phyloP scores from a whole-genome alignment of 2,888 invertebrate species.

The Hypena proboscidalis region DNA sequence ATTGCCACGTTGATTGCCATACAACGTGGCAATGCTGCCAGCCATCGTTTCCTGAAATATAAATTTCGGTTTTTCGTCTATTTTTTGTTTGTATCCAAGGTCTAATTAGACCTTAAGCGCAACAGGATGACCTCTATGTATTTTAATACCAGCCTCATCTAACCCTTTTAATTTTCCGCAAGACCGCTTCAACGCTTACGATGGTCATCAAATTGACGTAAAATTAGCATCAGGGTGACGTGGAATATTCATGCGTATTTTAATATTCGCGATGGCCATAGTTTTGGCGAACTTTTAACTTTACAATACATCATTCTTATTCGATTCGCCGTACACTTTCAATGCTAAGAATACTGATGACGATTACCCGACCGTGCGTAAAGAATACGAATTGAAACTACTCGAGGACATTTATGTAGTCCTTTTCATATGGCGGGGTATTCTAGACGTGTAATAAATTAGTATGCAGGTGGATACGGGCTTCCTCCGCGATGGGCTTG shows the following conservation, averaged over 20 bases:
- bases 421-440: slow-evolving; percentile 55
- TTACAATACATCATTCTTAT: slow-evolving; percentile 73
- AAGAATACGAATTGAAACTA: slow-evolving; percentile 35
- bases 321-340: slow-evolving; percentile 53
- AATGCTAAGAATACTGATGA: slow-evolving; percentile 72
- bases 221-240: slow-evolving; percentile 45
- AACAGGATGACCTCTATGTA: slow-evolving; percentile 35
- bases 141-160: slow-evolving; percentile 52
- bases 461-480: slow-evolving; percentile 67
- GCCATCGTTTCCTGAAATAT: no score
- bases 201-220: slow-evolving; percentile 49
- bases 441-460: slow-evolving; percentile 64
- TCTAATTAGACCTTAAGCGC: slow-evolving; percentile 29
- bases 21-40: no score
- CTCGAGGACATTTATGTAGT: slow-evolving; percentile 32
- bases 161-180: slow-evolving; percentile 70
- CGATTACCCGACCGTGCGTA: slow-evolving; percentile 48
- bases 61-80: not conserved
- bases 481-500: slow-evolving; percentile 65
- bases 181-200: slow-evolving; percentile 59
- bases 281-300: slow-evolving; percentile 69
- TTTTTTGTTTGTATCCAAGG: slow-evolving; percentile 16
- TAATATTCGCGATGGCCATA: slow-evolving; percentile 57
- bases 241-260: slow-evolving; percentile 53
- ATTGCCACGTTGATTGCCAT: no score